These are phyloP conservation scores for Micrasema longulum DNA, from an alignment of 1,140 invertebrate species.

Conservation along the genomic window DNA sequence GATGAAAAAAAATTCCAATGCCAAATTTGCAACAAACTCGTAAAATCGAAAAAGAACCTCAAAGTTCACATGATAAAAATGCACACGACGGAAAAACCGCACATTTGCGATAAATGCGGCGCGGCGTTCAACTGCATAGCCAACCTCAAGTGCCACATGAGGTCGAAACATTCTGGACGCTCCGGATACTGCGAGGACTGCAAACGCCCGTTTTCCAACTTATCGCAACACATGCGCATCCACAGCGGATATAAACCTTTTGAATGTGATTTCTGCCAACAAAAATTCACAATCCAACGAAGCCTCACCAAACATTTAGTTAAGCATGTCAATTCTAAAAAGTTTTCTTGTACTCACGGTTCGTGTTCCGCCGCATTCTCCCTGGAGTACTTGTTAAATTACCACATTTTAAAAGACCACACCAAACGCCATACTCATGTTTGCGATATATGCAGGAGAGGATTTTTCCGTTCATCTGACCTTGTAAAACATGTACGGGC, in stretches of 20 bases:
- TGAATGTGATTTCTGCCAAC: not conserved
- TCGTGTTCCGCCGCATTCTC: not conserved
- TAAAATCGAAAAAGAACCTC: slow-evolving; percentile 56
- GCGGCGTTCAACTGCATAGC: slow-evolving; percentile 67
- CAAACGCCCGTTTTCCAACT: too few relatives aligned
- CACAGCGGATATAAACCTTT: not conserved
- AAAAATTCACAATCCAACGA: not conserved
- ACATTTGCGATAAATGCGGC: slow-evolving; percentile 63
- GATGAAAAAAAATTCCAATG: not conserved
- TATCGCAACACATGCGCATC: not conserved
- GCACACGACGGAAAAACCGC: slow-evolving; percentile 72
- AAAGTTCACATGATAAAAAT: slow-evolving; percentile 69
- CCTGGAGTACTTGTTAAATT: too few relatives aligned
- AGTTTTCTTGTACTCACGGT: not conserved
- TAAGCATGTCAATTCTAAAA: not conserved
- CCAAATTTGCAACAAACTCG: not conserved
- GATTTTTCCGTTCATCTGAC: too few relatives aligned
- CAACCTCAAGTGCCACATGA: slow-evolving; percentile 65
- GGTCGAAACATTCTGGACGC: slow-evolving; percentile 36
- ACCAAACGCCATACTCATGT: too few relatives aligned
- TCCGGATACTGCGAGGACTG: too few relatives aligned
- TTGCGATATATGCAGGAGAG: too few relatives aligned
- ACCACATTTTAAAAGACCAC: too few relatives aligned
- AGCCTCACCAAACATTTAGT: not conserved
- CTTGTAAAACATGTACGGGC: too few relatives aligned